Evolutionary conservation across 1,140 invertebrate species (phyloP), one percentile per base, ranked within the genome.

Genomic region (Mercenaria mercenaria): DNA sequence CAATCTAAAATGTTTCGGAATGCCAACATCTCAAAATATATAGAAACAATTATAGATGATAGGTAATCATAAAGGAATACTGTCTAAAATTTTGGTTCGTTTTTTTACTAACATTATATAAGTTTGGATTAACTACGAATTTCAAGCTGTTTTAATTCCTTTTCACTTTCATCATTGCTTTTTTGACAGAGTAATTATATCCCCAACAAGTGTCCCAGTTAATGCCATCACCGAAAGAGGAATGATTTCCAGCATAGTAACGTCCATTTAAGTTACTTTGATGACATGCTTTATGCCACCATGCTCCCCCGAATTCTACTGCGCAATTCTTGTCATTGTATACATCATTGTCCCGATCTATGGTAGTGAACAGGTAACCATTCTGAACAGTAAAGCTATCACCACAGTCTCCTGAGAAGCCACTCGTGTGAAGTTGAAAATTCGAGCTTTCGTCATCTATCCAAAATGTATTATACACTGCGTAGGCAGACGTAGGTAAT

Each of bases 301-400:
- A 86, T 59, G 43, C 83, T 6, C 43, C 67, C n/a, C 23, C 10
- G 13, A 59, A 56, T 18, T 2, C 4, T 15, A 8, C 3, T 0
- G 32, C 50, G 52, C 67, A 74, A 29, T 39, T 50, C 15, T 0
- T 13, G 18, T 32, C n/a, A 26, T 23, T 10, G 3, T 0, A 37
- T 39, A 34, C 8, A 41, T 86, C 69, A 56, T 85, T 86, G 26
- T 86, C 69, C 8, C 56, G 8, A 52, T 85, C 82, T 18, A 20
- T 23, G 76, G 69, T 86, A 1, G 83, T 76, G 34, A 86, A 76
- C 8, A 4, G n/a, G 18, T 29, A 23, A 3, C 41, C 41, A 32
- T 76, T 59, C 3, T 50, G 47, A 39, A 6, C 2, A 52, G 47
- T 11, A 26, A 89, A 23, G 1, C 32, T 59, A n/a, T 81, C 50